Conservation (phyloP, 2,888 invertebrate genomes). For the Apoderus coryli region DNA sequence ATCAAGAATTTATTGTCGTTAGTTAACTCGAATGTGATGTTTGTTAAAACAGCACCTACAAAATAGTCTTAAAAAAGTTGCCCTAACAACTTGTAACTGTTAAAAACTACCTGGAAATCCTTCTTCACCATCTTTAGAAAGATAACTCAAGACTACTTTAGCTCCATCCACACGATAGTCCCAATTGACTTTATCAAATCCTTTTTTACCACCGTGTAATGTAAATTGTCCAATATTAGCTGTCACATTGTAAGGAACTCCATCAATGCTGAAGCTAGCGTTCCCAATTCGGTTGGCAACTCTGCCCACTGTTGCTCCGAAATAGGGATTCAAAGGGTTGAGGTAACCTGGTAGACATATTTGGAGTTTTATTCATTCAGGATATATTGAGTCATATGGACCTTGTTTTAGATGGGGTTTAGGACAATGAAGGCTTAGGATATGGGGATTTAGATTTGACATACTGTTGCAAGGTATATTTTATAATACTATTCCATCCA, state of each 20-base stretch:
- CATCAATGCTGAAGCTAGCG: conserved; percentile 54
- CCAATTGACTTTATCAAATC: conserved; percentile 71
- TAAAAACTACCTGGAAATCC: conserved; percentile 92
- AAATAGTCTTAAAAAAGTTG: no score
- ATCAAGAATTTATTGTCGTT: conserved; percentile 61
- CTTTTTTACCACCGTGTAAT: conserved; percentile 71
- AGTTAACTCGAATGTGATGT: conserved; percentile 54
- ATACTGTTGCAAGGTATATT: no score
- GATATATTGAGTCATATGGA: no score
- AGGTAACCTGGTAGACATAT: no score
- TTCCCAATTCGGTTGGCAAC: conserved; percentile 69
- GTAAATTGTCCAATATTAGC: conserved; percentile 55
- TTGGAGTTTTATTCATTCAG: no score
- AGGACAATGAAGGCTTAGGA: no score
- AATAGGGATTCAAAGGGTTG: conserved; percentile 57
- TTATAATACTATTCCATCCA: no score
- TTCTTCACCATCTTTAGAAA: conserved; percentile 68
- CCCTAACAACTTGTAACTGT: no score
- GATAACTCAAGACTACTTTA: conserved; percentile 56
- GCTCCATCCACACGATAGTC: conserved; percentile 42
- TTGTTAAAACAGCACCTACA: conserved; percentile 58
- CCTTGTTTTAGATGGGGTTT: no score
- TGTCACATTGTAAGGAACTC: conserved; percentile 51
- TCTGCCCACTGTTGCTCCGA: conserved; percentile 78
- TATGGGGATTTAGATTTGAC: no score